phyloP scores from a whole-genome alignment of 2,797 vertebrate genomes.

The Chelmon rostratus region DNA sequence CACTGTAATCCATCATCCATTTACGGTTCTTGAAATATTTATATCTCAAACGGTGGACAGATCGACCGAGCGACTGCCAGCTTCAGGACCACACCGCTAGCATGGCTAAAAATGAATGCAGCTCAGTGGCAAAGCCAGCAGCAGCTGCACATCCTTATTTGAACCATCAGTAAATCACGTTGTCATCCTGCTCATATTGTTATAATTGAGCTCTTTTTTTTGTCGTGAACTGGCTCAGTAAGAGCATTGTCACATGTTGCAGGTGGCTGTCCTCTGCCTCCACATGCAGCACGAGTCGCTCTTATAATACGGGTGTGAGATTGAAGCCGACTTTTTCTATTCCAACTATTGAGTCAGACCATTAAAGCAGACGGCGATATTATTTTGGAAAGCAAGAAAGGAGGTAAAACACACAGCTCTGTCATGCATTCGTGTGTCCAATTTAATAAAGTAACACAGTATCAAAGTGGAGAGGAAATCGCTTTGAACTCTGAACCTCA shows the following conservation, averaged over 20 bases:
- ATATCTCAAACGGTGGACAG: neutral
- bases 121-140: neutral
- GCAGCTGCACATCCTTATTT: neutral
- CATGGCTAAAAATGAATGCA: neutral
- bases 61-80: neutral
- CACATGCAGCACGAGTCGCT: neutral
- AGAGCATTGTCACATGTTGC: neutral
- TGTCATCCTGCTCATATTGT: neutral
- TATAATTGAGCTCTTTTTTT: neutral
- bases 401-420: constrained; percentile 22
- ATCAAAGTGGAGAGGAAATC: constrained; percentile 46
- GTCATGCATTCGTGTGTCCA: constrained; percentile 54
- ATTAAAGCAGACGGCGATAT: constrained; percentile 9
- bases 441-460: constrained; percentile 40
- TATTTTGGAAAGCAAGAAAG: constrained; percentile 33
- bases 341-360: constrained; percentile 37
- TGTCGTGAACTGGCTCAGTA: neutral
- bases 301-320: neutral
- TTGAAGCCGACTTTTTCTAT: constrained; percentile 2
- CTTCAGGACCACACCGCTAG: neutral
- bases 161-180: too few relatives aligned
- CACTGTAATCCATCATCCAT: neutral
- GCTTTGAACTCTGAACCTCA: constrained; percentile 61
- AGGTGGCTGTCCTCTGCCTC: neutral
- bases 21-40: neutral